Evolutionary conservation across 2,888 invertebrate genomes (phyloP), one percentile per base, ranked within the genome.

Genomic region (Papilio elwesi): DNA sequence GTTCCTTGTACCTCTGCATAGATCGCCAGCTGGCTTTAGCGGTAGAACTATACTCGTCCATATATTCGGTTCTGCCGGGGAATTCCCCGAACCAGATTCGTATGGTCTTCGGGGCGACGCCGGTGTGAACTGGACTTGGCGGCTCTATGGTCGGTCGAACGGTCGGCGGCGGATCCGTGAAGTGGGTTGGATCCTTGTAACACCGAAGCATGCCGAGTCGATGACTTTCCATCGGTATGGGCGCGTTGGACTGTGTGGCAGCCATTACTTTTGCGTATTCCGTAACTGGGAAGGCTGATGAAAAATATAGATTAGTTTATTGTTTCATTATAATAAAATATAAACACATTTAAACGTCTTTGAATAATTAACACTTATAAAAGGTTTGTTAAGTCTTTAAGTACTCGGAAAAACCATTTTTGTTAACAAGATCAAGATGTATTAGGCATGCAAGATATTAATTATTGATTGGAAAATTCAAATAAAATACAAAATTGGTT

Each of bases 151-250:
- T 91, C 0, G 95, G 95, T 55, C 95, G 89, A 8, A 92, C 91
- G 0, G 93, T 90, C 0, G 95, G 94, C 0, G 94, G 93, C 55
- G 90, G 91, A 0, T 89, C 88, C 0, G 85, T 83, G 85, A 96
- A 96, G 78, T 93, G 91, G 0, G 94, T 95, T 0, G 95, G 96
- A 80, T 96, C 96, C 73, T 95, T 94, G 82, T 95, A 96, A 52
- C 95, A 95, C 4, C 93, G 85, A 11, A 94, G 90, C 48, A 95
- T 83, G n/a, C 95, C 95, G 0, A 95, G 89, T 0, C 93, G 88
- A 71, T 94, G 92, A 67, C 94, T 91, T 74, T 94, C 94, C 79
- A 95, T 94, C 0, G 95, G 95, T 36, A 95, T 91, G 0, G 95
- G 95, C 0, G 95, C 94, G 1, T 87, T 92, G 0, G 95, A 95